A percentile compares a stretch with the other conserved stretches of the same genome.
Conservation (phyloP, 1,140 invertebrate species). For the Megalopta genalis region DNA sequence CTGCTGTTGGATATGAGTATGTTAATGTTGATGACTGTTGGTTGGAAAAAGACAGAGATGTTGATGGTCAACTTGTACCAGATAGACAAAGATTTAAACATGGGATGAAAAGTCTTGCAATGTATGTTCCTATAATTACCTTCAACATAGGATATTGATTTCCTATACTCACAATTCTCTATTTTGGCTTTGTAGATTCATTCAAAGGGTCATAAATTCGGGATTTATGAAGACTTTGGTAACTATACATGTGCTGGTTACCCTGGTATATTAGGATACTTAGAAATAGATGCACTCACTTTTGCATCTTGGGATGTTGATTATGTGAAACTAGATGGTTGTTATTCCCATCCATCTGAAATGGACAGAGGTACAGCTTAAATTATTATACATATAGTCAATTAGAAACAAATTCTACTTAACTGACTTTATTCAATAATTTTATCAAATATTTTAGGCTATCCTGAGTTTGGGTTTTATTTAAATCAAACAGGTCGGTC, state of each 20-base stretch:
- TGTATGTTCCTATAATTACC: slow-evolving; percentile 83
- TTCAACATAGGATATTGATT: not conserved
- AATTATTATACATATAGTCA: slow-evolving; percentile 1
- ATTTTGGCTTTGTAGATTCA: slow-evolving; percentile 86
- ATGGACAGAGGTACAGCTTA: slow-evolving; percentile 86
- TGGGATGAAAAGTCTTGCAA: slow-evolving; percentile 93
- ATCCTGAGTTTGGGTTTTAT: slow-evolving; percentile 93
- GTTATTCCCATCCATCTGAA: slow-evolving; percentile 90
- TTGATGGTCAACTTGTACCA: slow-evolving; percentile 89
- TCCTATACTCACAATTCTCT: slow-evolving; percentile 1
- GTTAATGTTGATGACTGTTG: slow-evolving; percentile 98
- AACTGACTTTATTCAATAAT: not conserved
- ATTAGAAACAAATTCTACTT: not conserved
- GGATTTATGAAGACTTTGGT: slow-evolving; percentile 98
- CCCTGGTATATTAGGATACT: slow-evolving; percentile 93
- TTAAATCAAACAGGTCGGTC: slow-evolving; percentile 92
- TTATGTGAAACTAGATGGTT: slow-evolving; percentile 98
- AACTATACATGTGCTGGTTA: slow-evolving; percentile 97
- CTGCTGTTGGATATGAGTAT: slow-evolving; percentile 93
- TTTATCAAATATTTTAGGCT: slow-evolving; percentile 81
- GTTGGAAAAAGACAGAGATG: slow-evolving; percentile 90
- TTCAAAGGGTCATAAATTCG: slow-evolving; percentile 95
- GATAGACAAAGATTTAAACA: slow-evolving; percentile 94
- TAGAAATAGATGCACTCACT: slow-evolving; percentile 91
- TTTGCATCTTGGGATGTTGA: slow-evolving; percentile 99